Evolutionary conservation across 1,140 invertebrate genomes (phyloP).

Genomic region (Brachionus manjavacas): DNA sequence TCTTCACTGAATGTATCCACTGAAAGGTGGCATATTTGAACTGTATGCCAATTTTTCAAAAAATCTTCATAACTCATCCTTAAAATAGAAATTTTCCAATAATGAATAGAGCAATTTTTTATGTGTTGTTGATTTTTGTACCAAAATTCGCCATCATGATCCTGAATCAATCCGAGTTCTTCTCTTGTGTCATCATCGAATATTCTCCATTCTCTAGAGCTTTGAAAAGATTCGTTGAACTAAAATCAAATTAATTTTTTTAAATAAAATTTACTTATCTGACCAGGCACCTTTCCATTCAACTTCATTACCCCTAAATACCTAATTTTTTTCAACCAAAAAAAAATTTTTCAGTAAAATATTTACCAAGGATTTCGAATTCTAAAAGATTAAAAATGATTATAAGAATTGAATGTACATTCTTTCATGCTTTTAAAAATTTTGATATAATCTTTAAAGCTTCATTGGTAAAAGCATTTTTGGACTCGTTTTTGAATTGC

Average conservation of each 20-base stretch:
- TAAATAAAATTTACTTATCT: conserved; percentile 13
- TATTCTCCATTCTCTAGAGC: conserved; percentile 69
- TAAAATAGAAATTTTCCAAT: background rate
- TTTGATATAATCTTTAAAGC: too few relatives aligned
- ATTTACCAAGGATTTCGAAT: conserved; percentile 86
- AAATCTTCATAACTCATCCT: conserved; percentile 41
- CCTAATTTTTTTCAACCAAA: background rate
- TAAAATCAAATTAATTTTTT: background rate
- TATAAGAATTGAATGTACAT: background rate
- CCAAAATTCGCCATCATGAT: conserved; percentile 43
- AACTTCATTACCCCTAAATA: conserved; percentile 75
- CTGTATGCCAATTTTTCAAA: background rate
- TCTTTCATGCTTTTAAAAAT: too few relatives aligned
- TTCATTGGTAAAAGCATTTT: too few relatives aligned
- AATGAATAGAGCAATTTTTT: background rate
- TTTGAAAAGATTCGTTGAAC: background rate
- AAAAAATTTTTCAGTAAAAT: background rate
- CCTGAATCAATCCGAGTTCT: conserved; percentile 65
- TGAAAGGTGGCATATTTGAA: conserved; percentile 42
- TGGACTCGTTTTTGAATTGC: too few relatives aligned
- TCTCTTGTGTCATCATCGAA: conserved; percentile 83
- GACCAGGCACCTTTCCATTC: conserved; percentile 80
- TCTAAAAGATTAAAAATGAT: conserved; percentile 63
- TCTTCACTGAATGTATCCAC: background rate
- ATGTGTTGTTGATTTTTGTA: background rate